phyloP scores from a whole-genome alignment of 2,113 vertebrate genomes.

The Abramis brama region DNA sequence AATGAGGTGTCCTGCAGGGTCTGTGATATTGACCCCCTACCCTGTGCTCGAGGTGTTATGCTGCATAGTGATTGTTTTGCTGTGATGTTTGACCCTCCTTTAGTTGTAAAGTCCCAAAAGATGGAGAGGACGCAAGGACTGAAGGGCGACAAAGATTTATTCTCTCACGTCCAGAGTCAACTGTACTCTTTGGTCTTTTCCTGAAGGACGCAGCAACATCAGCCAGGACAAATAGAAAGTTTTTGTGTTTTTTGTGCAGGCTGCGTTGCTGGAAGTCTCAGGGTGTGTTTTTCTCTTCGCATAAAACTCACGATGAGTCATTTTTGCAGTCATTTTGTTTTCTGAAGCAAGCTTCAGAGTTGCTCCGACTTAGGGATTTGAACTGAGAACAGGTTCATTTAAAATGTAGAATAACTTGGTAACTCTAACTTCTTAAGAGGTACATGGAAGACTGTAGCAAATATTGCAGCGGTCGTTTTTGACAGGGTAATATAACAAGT shows the following conservation, averaged over 20 bases:
- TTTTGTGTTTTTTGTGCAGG: neutral
- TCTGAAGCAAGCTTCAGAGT: neutral
- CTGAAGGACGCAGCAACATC: slow-evolving; percentile 48
- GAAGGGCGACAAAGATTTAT: slow-evolving; percentile 56
- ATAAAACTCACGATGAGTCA: neutral
- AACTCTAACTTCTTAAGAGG: too few relatives aligned
- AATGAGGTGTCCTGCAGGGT: slow-evolving; percentile 25
- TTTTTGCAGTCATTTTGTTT: slow-evolving; percentile 2
- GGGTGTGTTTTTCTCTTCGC: neutral
- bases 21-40: slow-evolving; percentile 40
- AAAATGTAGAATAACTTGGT: neutral
- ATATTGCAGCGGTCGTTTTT: too few relatives aligned
- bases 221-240: slow-evolving; percentile 23
- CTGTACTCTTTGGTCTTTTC: slow-evolving; percentile 29
- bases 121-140: slow-evolving; percentile 45
- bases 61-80: slow-evolving; percentile 30
- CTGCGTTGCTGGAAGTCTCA: neutral
- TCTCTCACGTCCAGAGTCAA: slow-evolving; percentile 32
- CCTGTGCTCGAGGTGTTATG: slow-evolving; percentile 24
- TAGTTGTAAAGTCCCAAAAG: slow-evolving; percentile 44
- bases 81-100: slow-evolving; percentile 41
- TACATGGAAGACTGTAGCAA: too few relatives aligned
- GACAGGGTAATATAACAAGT: too few relatives aligned
- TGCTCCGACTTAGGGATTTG: neutral
- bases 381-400: neutral